phyloP scores from a whole-genome alignment of 2,888 invertebrate species.

The Polydesmus complanatus region DNA sequence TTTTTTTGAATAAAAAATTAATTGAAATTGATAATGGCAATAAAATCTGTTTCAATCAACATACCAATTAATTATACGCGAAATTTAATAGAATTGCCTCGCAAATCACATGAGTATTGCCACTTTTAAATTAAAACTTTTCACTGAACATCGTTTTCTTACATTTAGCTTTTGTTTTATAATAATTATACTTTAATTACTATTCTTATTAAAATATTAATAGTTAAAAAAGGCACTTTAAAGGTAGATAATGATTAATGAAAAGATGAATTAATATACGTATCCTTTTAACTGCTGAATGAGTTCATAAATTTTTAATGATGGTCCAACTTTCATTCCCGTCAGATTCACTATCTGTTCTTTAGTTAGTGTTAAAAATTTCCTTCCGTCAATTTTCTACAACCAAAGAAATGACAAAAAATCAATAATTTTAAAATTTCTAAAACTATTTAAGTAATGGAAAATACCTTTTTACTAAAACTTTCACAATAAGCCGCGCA shows the following conservation, averaged over 20 bases:
- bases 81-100: no score
- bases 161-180: no score
- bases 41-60: no score
- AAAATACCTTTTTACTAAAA: conserved; percentile 40
- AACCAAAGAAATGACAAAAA: conserved; percentile 24
- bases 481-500: conserved; percentile 46
- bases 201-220: no score
- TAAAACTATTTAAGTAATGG: conserved; percentile 4
- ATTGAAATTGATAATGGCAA: no score
- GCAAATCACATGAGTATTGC: no score
- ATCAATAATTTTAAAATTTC: conserved; percentile 2
- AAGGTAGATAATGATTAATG: background rate
- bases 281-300: conserved; percentile 81
- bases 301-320: conserved; percentile 80
- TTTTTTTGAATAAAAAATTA: no score
- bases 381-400: conserved; percentile 65
- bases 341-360: conserved; percentile 79
- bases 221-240: background rate
- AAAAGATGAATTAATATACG: conserved; percentile 33
- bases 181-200: no score
- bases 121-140: no score
- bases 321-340: conserved; percentile 88
- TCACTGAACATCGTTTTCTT: no score
- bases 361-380: conserved; percentile 64
- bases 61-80: no score